Percentiles rank a stretch among this genome's conserved stretches.
Evolutionary conservation across 2,797 vertebrate species (phyloP).

Genomic region (Syndactyla subalaris): DNA sequence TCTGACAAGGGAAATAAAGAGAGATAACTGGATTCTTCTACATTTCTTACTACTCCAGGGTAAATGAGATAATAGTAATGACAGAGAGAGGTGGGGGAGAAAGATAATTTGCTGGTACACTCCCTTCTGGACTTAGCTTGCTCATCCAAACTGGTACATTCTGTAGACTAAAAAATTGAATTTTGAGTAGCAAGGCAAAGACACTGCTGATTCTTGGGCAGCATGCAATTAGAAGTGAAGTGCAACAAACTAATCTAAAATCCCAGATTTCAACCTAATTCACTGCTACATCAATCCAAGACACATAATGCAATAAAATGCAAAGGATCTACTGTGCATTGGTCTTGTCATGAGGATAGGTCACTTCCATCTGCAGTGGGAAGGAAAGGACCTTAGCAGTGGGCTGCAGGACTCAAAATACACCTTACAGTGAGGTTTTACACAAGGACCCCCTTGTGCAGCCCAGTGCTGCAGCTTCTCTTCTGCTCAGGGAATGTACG

Average conservation of each 20-base stretch:
- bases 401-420: neutral
- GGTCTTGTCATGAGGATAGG: neutral
- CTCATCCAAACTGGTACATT: neutral
- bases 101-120: neutral
- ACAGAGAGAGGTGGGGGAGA: neutral
- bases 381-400: neutral
- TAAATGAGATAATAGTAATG: neutral
- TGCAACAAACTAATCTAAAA: neutral
- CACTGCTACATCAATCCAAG: neutral
- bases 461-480: neutral
- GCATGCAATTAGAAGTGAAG: neutral
- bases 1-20: neutral
- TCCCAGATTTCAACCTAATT: neutral
- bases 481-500: neutral
- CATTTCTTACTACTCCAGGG: neutral
- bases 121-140: neutral
- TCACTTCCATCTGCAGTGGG: neutral
- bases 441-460: neutral
- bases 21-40: neutral
- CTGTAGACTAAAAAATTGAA: neutral
- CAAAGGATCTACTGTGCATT: neutral
- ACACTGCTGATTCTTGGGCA: neutral
- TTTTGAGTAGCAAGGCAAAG: neutral
- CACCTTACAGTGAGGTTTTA: neutral
- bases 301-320: neutral